Base-by-base conservation (phyloP, 2,888 invertebrate genomes). In the Drosophila pegasa region DNA sequence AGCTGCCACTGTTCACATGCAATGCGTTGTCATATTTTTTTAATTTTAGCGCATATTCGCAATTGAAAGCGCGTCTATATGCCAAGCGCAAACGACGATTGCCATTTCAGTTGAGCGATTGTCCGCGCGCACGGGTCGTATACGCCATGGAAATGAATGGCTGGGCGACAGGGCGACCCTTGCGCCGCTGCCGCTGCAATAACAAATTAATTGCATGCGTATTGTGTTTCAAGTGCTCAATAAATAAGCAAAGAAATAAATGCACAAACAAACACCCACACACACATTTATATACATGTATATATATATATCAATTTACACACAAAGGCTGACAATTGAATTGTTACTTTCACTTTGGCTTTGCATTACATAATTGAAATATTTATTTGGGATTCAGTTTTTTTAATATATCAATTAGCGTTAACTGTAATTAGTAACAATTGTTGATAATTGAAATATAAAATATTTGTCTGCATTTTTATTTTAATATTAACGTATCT, bases 201-300 rank as follows among this genome's bases (percentile, higher is more conserved):
- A 70, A 70, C 51, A 64, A 59, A 55, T 59, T 71, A 64, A 75
- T 75, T 73, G 71, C 55, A 75, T 52, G 64, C 37, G 64, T 55
- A 35, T 48, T 41, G 45, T 40, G 9, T 27, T 38, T 33, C 45
- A 54, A 47, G 16, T 38, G 20, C 20, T 38, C 56, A 40, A 50
- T 40, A 62, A 57, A 38, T 50, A 40, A 57, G 47, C 43, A 60
- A 50, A n/a, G n/a, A 1, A 12, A 55, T 18, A 54, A 3, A 22
- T 9, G 9, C 18, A 18, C 12, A 37, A 1, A 16, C 20, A 14
- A 2, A 20, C 27, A 14, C 2, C 9, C 20, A 22, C 2, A n/a
- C 18, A 27, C 41, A 14, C 12, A 2, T 2, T 5, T 25, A 22
- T 14, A 22, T 14, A 6, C 7, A 20, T 7, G 3, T 22, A 14